phyloP scores from a whole-genome alignment of 2,797 vertebrate genomes.

The Oreochromis grahami region DNA sequence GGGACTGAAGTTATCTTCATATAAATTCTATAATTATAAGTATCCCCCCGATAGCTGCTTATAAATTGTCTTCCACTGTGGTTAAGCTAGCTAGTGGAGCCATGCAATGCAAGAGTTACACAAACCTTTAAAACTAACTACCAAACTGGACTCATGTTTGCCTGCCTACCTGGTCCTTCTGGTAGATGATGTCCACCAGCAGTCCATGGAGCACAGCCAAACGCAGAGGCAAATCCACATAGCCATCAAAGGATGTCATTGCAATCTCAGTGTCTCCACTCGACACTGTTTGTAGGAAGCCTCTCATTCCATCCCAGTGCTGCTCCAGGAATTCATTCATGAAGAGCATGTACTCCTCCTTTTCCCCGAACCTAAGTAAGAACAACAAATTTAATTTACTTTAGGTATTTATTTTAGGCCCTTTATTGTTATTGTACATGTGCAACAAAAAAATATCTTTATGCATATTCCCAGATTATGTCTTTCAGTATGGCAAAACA shows the following conservation, averaged over 20 bases:
- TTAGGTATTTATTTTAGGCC: neutral
- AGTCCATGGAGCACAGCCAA: slow-evolving; percentile 88
- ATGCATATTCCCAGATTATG: neutral
- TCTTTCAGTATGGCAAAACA: neutral
- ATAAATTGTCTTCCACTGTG: neutral
- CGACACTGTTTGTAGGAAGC: slow-evolving; percentile 85
- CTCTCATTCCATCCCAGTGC: slow-evolving; percentile 83
- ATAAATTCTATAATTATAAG: neutral
- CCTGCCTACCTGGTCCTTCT: slow-evolving; percentile 79
- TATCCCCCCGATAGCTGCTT: neutral
- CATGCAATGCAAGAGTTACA: accelerated
- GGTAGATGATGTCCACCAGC: slow-evolving; percentile 85
- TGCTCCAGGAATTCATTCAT: slow-evolving; percentile 92
- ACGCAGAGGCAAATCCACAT: slow-evolving; percentile 87
- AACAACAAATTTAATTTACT: neutral
- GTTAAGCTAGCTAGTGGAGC: neutral
- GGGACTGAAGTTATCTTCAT: neutral
- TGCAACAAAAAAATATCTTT: neutral
- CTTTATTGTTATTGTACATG: neutral
- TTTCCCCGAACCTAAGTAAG: slow-evolving; percentile 87
- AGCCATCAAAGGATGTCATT: slow-evolving; percentile 83
- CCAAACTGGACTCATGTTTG: neutral
- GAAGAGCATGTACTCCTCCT: slow-evolving; percentile 96
- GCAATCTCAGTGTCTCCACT: slow-evolving; percentile 71
- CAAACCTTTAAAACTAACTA: neutral